Evolutionary conservation across 2,113 vertebrate genomes (phyloP).

Genomic region (Cyanistes caeruleus): DNA sequence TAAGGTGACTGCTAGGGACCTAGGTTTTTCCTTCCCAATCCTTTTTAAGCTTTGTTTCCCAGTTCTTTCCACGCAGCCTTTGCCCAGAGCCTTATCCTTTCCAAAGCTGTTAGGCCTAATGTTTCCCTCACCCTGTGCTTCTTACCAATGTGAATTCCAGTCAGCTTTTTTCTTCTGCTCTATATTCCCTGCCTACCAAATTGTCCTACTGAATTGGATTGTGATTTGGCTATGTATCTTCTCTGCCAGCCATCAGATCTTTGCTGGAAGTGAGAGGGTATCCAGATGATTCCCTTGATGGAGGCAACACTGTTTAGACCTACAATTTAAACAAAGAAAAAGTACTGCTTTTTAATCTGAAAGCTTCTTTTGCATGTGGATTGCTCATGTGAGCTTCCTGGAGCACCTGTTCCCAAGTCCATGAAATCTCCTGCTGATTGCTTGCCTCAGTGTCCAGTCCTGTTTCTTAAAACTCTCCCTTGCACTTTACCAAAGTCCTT

Average conservation of each 20-base stretch:
- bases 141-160: not conserved
- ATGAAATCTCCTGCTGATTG: not conserved
- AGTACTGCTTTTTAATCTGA: not conserved
- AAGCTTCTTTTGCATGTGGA: not conserved
- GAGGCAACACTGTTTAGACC: not conserved
- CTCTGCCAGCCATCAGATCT: not conserved
- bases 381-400: not conserved
- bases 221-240: not conserved
- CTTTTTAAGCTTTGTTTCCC: not conserved
- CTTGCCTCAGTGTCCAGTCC: not conserved
- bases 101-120: not conserved
- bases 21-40: not conserved
- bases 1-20: not conserved
- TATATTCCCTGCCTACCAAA: not conserved
- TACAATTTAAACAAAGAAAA: not conserved
- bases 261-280: not conserved
- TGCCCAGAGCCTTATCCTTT: not conserved
- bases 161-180: not conserved
- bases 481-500: not conserved
- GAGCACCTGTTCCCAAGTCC: not conserved
- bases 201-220: not conserved
- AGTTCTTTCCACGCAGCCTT: not conserved
- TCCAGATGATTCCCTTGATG: not conserved
- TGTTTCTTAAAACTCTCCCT: not conserved
- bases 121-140: not conserved